Conservation (phyloP, 2,888 invertebrate genomes). For the Trypoxylon attenuatum region DNA sequence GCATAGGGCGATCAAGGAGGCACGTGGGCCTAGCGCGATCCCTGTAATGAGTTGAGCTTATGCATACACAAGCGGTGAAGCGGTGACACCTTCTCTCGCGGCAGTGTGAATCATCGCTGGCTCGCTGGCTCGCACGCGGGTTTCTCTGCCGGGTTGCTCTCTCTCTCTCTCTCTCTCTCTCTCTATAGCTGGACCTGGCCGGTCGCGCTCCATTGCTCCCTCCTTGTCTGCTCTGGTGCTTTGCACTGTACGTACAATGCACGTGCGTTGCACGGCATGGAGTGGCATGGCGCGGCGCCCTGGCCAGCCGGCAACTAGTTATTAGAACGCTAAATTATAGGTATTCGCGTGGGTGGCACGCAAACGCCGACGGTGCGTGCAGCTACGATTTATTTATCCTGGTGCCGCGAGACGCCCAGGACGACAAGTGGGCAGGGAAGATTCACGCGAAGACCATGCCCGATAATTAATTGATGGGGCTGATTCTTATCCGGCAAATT, state of each 20-base stretch:
- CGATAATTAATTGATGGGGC: conserved; percentile 38
- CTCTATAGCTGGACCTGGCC: conserved; percentile 15
- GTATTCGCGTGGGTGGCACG: conserved; percentile 51
- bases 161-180: conserved; percentile 14
- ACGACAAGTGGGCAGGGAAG: conserved; percentile 34
- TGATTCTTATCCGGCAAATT: background rate
- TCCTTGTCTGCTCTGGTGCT: background rate
- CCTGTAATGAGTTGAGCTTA: conserved; percentile 66
- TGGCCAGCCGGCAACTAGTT: conserved; percentile 49
- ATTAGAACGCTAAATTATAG: conserved; percentile 62
- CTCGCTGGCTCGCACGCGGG: conserved; percentile 54
- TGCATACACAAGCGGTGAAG: conserved; percentile 68
- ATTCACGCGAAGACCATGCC: conserved; percentile 23
- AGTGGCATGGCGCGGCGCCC: conserved; percentile 46
- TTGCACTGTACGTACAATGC: conserved; percentile 45
- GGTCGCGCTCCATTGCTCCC: conserved; percentile 13
- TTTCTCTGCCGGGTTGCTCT: conserved; percentile 33
- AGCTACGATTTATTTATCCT: conserved; percentile 46
- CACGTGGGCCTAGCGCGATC: conserved; percentile 51
- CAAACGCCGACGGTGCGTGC: conserved; percentile 43
- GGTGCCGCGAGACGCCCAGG: conserved; percentile 19
- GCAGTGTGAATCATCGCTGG: conserved; percentile 65
- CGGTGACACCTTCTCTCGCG: conserved; percentile 69
- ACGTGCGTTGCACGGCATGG: conserved; percentile 40
- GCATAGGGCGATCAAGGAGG: conserved; percentile 48